Conservation (phyloP, 2,113 vertebrate species). For the Nesogale talazaci region DNA sequence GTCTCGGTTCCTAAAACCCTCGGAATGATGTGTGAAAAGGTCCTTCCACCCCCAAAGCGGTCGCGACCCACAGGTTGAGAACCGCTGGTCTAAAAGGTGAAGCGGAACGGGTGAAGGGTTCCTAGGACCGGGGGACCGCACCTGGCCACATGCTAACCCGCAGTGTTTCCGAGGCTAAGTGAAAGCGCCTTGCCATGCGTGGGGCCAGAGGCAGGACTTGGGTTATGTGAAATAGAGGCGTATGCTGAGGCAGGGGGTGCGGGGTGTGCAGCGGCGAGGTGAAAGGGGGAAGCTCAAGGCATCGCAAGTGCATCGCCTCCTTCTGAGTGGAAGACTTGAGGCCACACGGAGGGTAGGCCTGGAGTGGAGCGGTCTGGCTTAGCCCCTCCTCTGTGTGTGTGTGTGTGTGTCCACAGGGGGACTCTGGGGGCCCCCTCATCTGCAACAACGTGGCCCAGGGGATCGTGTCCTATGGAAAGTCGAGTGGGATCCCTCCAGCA, state of each 20-base stretch:
- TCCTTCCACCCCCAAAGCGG: too few relatives aligned
- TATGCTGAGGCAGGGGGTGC: too few relatives aligned
- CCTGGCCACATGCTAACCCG: fast-evolving
- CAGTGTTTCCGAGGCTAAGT: neutral
- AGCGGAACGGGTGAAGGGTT: neutral
- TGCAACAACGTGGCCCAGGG: constrained; percentile 60
- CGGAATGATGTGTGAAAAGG: too few relatives aligned
- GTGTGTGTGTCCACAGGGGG: constrained; percentile 57
- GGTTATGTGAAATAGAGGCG: neutral
- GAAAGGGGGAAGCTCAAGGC: too few relatives aligned
- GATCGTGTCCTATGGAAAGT: constrained; percentile 62
- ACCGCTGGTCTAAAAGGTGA: too few relatives aligned
- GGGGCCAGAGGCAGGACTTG: neutral
- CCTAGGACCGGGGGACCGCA: neutral
- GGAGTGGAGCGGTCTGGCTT: neutral
- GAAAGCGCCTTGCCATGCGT: neutral
- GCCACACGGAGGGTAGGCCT: neutral
- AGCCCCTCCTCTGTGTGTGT: neutral
- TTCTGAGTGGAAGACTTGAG: too few relatives aligned
- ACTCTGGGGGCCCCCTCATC: constrained; percentile 72
- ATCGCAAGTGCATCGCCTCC: too few relatives aligned
- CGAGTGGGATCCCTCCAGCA: neutral
- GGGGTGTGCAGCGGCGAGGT: too few relatives aligned
- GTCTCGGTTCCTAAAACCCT: too few relatives aligned
- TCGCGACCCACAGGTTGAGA: too few relatives aligned